These are phyloP conservation scores for Neosilurus mollespiculum DNA, from an alignment of 2,797 vertebrate genomes.

Conservation along the genomic window DNA sequence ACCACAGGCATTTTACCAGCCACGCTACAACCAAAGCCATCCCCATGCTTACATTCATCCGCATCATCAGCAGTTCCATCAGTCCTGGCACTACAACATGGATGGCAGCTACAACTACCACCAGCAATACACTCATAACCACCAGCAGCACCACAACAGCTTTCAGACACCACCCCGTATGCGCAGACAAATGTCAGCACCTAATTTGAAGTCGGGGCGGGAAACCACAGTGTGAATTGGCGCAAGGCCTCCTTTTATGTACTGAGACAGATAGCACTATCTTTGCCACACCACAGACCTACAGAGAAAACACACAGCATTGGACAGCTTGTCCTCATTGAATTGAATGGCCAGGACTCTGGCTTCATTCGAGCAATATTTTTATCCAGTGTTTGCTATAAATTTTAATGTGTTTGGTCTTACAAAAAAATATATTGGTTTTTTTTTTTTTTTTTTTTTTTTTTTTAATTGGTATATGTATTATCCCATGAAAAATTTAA, in stretches of 20 bases:
- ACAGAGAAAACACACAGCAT: constrained; percentile 73
- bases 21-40: constrained; percentile 71
- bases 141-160: constrained; percentile 75
- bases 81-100: constrained; percentile 73
- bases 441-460: too few species aligned
- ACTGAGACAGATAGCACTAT: constrained; percentile 34
- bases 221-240: constrained; percentile 88
- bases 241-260: constrained; percentile 32
- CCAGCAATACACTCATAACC: constrained; percentile 73
- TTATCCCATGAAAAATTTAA: constrained; percentile 23
- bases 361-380: constrained; percentile 37
- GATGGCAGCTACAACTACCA: constrained; percentile 57
- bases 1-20: constrained; percentile 79
- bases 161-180: constrained; percentile 89
- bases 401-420: constrained; percentile 59
- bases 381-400: constrained; percentile 68
- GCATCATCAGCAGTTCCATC: constrained; percentile 74
- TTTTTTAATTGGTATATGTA: too few species aligned
- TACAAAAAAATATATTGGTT: constrained; percentile 1
- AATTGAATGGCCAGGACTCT: constrained; percentile 60
- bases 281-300: constrained; percentile 54
- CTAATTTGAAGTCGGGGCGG: constrained; percentile 91
- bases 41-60: constrained; percentile 55
- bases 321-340: constrained; percentile 60
- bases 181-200: constrained; percentile 93